Base-by-base conservation (phyloP, 2,113 vertebrate species). In the Archocentrus centrarchus region DNA sequence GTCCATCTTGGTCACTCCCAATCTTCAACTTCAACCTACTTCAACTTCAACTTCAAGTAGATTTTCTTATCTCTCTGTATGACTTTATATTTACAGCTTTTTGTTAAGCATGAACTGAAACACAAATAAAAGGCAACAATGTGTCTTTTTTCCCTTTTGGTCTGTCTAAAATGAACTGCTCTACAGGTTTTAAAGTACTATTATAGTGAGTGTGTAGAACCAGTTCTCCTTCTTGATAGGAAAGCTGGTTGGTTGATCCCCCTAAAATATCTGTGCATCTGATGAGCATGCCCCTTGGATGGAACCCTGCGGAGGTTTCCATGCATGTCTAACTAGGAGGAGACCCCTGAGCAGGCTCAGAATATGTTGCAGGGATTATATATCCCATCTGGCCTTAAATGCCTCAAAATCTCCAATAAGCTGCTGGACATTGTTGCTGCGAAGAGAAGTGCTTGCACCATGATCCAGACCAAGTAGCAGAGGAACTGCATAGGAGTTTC, bases 161-260 rank as follows among this genome's bases (percentile, higher is more conserved):
- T 39, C 30, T 0, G 1, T 37, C 44, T 62, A 44, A 13, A 63
- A 27, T 55, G 5, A 55, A 32, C 15, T 79, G 60, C 32, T 79
- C 22, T 39, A 53, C 27, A 79, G 44, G 60, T 18, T 32, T 63
- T 22, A 55, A 79, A 64, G 60, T 64, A n/a, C 2, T 0, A 41
- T 30, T 70, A 50, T 70, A 15, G 15, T 70, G n/a, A 79, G 60
- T 64, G 17, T n/a, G 37, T 24, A 68, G 11, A 83, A 30, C 4
- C 4, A 5, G 60, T 20, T 9, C 47, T 58, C 7, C 30, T 68
- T 30, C 30, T 58, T 14, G 32, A 6, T 37, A 63, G 60, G 3
- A 70, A 57, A 63, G 75, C 70, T 77, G 62, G 68, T 80, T 18
- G 55, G 50, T 32, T 60, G 62, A 81, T 82, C 32, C 79, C 58